Conservation (phyloP, 2,888 invertebrate species). For the Ophonus ardosiacus region DNA sequence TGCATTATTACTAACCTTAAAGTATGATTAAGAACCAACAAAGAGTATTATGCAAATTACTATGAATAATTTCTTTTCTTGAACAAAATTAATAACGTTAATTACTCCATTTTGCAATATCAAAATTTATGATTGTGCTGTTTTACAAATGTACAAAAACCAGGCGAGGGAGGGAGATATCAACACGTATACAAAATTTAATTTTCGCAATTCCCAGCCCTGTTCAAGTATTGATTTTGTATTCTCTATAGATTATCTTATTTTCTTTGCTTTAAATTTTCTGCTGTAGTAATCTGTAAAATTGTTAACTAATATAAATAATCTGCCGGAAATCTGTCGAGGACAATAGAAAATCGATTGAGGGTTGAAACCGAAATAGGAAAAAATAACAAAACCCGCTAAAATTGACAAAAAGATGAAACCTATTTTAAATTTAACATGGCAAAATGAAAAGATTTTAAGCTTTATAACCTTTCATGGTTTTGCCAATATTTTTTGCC, state of each 20-base stretch:
- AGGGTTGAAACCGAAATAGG: not conserved
- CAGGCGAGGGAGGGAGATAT: not conserved
- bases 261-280: not conserved
- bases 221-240: not conserved
- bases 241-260: not conserved
- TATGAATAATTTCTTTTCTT: slow-evolving; percentile 32
- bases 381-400: not conserved
- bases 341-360: not conserved
- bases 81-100: not conserved
- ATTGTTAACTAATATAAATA: not conserved
- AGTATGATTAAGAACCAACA: slow-evolving; percentile 18
- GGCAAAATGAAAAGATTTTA: not conserved
- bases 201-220: not conserved
- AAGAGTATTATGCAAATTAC: slow-evolving; percentile 20
- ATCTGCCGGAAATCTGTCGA: not conserved
- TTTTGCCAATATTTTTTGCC: not conserved
- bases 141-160: not conserved
- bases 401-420: not conserved
- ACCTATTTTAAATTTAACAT: not conserved
- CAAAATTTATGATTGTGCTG: not conserved
- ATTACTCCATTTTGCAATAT: slow-evolving; percentile 6
- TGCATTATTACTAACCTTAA: not conserved
- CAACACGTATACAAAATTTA: slow-evolving; percentile 22
- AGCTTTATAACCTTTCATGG: not conserved
- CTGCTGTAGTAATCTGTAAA: not conserved